phyloP scores from a whole-genome alignment of 1,140 invertebrate genomes.

The Drosophila novamexicana region DNA sequence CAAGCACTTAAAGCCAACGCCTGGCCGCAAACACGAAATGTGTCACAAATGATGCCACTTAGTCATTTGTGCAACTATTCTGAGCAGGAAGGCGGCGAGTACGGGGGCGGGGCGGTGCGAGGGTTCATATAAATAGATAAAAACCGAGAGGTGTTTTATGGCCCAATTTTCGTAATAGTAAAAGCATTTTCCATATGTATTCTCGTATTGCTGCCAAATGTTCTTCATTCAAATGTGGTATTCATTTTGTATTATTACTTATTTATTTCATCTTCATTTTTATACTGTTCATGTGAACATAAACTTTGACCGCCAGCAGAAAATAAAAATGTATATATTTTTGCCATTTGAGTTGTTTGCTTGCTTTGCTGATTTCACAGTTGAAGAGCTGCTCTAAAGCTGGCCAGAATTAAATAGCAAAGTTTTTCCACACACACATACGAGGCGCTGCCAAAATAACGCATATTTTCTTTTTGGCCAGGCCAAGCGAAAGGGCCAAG shows the following conservation, averaged over 20 bases:
- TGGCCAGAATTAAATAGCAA: slow-evolving; percentile 71
- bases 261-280: slow-evolving; percentile 16
- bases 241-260: slow-evolving; percentile 21
- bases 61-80: slow-evolving; percentile 53
- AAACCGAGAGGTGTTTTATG: slow-evolving; percentile 20
- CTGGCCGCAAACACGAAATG: slow-evolving; percentile 43
- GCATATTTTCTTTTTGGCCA: slow-evolving; percentile 62
- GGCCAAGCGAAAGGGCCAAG: slow-evolving; percentile 30
- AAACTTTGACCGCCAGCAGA: slow-evolving; percentile 50
- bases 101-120: neutral
- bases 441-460: slow-evolving; percentile 53
- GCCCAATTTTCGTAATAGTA: slow-evolving; percentile 9
- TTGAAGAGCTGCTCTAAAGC: slow-evolving; percentile 73
- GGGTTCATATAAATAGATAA: slow-evolving; percentile 2
- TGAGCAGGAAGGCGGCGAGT: neutral
- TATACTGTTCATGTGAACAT: slow-evolving; percentile 43
- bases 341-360: slow-evolving; percentile 46
- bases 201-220: slow-evolving; percentile 3
- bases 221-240: slow-evolving; percentile 16
- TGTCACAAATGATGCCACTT: slow-evolving; percentile 54
- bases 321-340: slow-evolving; percentile 31
- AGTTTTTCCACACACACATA: slow-evolving; percentile 40
- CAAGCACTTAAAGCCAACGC: slow-evolving; percentile 69
- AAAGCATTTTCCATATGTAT: slow-evolving; percentile 37
- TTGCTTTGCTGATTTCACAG: slow-evolving; percentile 74